Evolutionary conservation across 2,888 invertebrate species (phyloP).

Genomic region (Diarsia dahlii): DNA sequence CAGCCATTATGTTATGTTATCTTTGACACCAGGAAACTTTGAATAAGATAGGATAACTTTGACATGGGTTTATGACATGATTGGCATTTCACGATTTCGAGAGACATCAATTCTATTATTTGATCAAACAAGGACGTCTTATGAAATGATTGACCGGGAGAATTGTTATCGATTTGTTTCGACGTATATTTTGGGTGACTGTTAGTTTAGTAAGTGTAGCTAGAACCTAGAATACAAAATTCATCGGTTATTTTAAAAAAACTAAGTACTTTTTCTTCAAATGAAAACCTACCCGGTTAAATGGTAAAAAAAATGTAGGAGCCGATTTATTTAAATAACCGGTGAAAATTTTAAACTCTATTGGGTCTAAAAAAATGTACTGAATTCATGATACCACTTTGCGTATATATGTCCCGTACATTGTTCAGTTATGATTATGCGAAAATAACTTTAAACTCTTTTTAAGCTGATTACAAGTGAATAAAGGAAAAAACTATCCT

Average conservation of each 20-base stretch:
- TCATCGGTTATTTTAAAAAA: too few relatives aligned
- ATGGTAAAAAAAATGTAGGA: too few relatives aligned
- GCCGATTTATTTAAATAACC: not conserved
- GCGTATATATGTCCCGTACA: too few relatives aligned
- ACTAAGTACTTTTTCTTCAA: too few relatives aligned
- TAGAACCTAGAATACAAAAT: too few relatives aligned
- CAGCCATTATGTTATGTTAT: slow-evolving; percentile 5
- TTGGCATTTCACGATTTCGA: slow-evolving; percentile 36
- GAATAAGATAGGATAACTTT: slow-evolving; percentile 23
- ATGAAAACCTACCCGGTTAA: not conserved
- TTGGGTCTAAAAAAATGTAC: not conserved
- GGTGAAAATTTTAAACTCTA: not conserved
- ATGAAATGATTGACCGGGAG: not conserved
- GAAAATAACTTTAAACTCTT: not conserved
- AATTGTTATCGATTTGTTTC: not conserved
- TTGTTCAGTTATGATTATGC: too few relatives aligned
- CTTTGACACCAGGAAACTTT: slow-evolving; percentile 23
- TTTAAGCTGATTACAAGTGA: not conserved
- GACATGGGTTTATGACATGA: slow-evolving; percentile 40
- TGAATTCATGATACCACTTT: too few relatives aligned
- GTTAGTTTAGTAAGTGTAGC: too few relatives aligned
- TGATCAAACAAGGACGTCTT: not conserved
- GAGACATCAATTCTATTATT: slow-evolving; percentile 13
- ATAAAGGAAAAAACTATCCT: too few relatives aligned
- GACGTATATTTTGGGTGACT: too few relatives aligned